phyloP scores from a whole-genome alignment of 2,797 vertebrate genomes.

The Malacoraja senta region DNA sequence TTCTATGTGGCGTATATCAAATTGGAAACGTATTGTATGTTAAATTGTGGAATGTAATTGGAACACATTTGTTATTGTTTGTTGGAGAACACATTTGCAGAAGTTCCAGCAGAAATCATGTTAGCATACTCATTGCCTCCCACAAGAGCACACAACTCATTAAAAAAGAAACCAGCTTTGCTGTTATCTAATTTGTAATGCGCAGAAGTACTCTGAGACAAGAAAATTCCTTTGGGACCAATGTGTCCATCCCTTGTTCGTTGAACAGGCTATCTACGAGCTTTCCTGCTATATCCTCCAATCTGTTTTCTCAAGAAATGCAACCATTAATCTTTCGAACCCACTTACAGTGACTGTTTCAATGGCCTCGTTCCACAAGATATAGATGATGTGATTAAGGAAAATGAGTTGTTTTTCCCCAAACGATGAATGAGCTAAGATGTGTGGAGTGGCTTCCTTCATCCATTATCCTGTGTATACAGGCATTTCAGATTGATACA shows the following conservation, averaged over 20 bases:
- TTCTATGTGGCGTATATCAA: background rate
- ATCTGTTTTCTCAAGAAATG: background rate
- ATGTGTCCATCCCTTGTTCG: background rate
- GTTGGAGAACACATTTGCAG: no score
- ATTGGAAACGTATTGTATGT: background rate
- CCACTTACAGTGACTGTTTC: background rate
- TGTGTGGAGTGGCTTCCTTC: background rate
- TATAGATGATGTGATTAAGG: background rate
- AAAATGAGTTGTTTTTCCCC: background rate
- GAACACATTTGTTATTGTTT: no score
- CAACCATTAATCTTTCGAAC: background rate
- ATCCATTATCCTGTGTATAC: background rate
- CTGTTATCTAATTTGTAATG: background rate
- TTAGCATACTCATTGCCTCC: background rate
- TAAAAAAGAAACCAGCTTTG: background rate
- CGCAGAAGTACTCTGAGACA: background rate
- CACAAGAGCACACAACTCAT: no score
- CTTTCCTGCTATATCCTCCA: background rate
- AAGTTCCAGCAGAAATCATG: background rate
- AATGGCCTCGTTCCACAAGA: background rate
- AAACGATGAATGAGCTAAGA: conserved; percentile 4
- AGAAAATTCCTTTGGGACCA: background rate
- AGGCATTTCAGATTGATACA: background rate
- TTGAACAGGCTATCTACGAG: background rate
- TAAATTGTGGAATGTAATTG: background rate